Percentiles rank a stretch among this genome's conserved stretches.
phyloP scores from a whole-genome alignment of 1,140 invertebrate species.

The Bombus polaris region DNA sequence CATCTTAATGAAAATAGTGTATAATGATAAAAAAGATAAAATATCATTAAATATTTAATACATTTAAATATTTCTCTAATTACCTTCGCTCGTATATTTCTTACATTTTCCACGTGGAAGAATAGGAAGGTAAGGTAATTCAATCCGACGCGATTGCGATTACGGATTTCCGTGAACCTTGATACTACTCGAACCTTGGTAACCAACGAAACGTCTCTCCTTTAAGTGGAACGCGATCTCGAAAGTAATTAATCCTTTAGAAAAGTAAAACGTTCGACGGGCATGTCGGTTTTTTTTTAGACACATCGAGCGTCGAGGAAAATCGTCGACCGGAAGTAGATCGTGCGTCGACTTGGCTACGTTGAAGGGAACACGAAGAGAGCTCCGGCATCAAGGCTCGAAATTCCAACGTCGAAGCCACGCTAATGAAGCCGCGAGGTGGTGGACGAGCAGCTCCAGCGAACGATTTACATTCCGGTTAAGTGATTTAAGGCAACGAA shows the following conservation, averaged over 20 bases:
- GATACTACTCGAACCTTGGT: neutral
- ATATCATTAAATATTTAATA: neutral
- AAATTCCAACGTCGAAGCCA: conserved; percentile 18
- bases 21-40: too few species aligned
- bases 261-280: neutral
- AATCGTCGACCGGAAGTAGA: conserved; percentile 43
- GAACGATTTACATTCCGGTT: conserved; percentile 55
- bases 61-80: neutral
- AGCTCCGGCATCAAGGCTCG: neutral
- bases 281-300: neutral
- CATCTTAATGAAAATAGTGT: too few species aligned
- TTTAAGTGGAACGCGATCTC: conserved; percentile 3
- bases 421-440: conserved; percentile 40
- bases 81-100: neutral
- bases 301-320: neutral
- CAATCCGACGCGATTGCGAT: conserved; percentile 15
- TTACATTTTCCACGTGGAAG: neutral
- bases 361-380: neutral
- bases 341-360: neutral
- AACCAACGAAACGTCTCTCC: neutral
- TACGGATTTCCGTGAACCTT: neutral
- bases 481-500: conserved; percentile 48
- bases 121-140: neutral
- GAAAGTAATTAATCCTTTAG: conserved; percentile 46
- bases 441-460: conserved; percentile 12